These are phyloP conservation scores for Porites australiensis DNA, from an alignment of 64 coral and sea anemone genomes.

Conservation along the genomic window DNA sequence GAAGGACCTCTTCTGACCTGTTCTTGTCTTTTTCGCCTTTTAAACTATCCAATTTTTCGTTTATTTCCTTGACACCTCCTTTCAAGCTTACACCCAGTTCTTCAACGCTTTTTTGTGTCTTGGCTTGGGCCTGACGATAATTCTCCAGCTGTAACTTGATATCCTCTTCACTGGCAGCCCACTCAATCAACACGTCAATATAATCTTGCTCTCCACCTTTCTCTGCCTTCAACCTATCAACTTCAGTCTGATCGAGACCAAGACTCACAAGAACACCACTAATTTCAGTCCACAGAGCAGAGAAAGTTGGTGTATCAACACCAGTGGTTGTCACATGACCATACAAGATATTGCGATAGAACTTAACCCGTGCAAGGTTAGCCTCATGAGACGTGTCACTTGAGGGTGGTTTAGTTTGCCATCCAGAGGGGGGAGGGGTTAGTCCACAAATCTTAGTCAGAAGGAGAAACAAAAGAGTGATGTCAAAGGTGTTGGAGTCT, in stretches of 20 bases:
- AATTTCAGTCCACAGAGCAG: constrained; percentile 16
- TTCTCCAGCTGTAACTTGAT: background rate
- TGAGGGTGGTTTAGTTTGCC: too few species aligned
- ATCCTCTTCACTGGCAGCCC: background rate
- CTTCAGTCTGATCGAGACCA: constrained; percentile 29
- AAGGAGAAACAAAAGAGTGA: constrained; percentile 58
- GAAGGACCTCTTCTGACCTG: background rate
- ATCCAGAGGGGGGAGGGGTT: too few species aligned
- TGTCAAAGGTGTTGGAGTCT: constrained; percentile 23
- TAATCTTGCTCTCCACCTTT: background rate
- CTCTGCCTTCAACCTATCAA: constrained; percentile 20
- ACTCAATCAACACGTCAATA: too few species aligned
- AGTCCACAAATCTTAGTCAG: constrained; percentile 74
- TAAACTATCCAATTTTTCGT: background rate
- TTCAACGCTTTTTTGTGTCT: background rate
- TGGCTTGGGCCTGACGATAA: background rate
- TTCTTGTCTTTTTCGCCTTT: background rate
- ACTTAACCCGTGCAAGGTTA: background rate
- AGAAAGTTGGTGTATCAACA: constrained; percentile 23
- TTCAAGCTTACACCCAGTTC: too few species aligned
- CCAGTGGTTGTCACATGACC: constrained; percentile 15
- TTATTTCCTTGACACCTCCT: background rate
- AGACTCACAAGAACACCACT: constrained; percentile 47
- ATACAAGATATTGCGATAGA: too few species aligned
- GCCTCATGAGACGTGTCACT: constrained; percentile 21